These are phyloP conservation scores for Hypomecis punctinalis DNA, from an alignment of 2,888 invertebrate species.

Conservation along the genomic window DNA sequence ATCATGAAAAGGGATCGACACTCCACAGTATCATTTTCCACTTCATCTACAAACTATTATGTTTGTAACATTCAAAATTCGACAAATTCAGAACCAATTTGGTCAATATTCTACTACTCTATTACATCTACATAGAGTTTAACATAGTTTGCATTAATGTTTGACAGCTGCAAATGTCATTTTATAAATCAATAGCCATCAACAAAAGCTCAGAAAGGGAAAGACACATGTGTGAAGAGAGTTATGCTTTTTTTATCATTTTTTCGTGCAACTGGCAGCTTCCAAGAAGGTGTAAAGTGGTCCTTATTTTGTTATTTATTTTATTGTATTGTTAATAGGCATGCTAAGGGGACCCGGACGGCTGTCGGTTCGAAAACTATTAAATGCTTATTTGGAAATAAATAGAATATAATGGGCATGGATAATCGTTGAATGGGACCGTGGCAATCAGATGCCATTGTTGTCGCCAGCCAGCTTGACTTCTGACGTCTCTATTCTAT, in stretches of 20 bases:
- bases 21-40: constrained; percentile 79
- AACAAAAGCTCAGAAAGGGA: constrained; percentile 64
- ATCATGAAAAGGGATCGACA: constrained; percentile 81
- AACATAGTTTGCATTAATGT: constrained; percentile 39
- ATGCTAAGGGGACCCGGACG: constrained; percentile 75
- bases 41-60: constrained; percentile 78
- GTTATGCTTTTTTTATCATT: constrained; percentile 59
- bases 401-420: constrained; percentile 84
- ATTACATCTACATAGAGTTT: constrained; percentile 34
- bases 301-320: constrained; percentile 81
- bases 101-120: constrained; percentile 27
- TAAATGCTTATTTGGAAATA: constrained; percentile 84
- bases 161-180: constrained; percentile 36
- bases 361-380: constrained; percentile 73
- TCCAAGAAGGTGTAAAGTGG: constrained; percentile 85
- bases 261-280: constrained; percentile 74
- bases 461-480: constrained; percentile 63
- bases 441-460: constrained; percentile 77
- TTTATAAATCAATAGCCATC: constrained; percentile 55
- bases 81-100: constrained; percentile 43
- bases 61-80: constrained; percentile 49
- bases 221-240: constrained; percentile 53
- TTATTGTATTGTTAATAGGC: constrained; percentile 85
- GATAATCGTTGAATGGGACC: constrained; percentile 77
- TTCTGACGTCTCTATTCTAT: constrained; percentile 76